These are phyloP conservation scores for Polyergus mexicanus DNA, from an alignment of 1,140 invertebrate genomes.

Conservation along the genomic window DNA sequence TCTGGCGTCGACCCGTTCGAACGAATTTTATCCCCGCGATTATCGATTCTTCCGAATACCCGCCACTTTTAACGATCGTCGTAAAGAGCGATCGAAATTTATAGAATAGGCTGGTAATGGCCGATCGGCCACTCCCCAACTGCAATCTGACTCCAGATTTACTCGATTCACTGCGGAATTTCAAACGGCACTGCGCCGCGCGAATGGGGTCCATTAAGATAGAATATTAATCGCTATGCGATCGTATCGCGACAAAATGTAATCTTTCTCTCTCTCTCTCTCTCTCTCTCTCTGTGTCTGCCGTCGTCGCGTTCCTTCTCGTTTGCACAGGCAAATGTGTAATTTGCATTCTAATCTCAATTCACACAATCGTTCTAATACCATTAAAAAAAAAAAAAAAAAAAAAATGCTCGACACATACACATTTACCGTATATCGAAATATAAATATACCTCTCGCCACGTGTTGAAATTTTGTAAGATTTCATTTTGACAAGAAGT, in stretches of 20 bases:
- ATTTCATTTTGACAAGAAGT: neutral
- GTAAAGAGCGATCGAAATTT: constrained; percentile 71
- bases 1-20: constrained; percentile 6
- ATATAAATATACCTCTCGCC: neutral
- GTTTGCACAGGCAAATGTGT: constrained; percentile 10
- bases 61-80: constrained; percentile 64
- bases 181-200: constrained; percentile 1
- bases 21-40: constrained; percentile 48
- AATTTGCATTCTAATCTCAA: constrained; percentile 35
- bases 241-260: constrained; percentile 10
- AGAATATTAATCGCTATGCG: constrained; percentile 70
- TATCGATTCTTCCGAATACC: constrained; percentile 16
- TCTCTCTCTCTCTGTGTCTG: too few relatives aligned
- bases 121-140: constrained; percentile 45
- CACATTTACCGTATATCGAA: neutral
- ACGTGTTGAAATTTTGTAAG: neutral
- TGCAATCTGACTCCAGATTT: constrained; percentile 65
- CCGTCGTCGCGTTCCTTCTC: constrained; percentile 38
- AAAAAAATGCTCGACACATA: neutral
- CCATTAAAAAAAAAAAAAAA: neutral
- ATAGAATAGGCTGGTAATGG: constrained; percentile 67
- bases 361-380: constrained; percentile 11
- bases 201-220: constrained; percentile 66
- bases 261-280: constrained; percentile 16
- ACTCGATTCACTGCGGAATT: constrained; percentile 63